Evolutionary conservation across 2,888 invertebrate species (phyloP).

Genomic region (Miltochrista miniata): DNA sequence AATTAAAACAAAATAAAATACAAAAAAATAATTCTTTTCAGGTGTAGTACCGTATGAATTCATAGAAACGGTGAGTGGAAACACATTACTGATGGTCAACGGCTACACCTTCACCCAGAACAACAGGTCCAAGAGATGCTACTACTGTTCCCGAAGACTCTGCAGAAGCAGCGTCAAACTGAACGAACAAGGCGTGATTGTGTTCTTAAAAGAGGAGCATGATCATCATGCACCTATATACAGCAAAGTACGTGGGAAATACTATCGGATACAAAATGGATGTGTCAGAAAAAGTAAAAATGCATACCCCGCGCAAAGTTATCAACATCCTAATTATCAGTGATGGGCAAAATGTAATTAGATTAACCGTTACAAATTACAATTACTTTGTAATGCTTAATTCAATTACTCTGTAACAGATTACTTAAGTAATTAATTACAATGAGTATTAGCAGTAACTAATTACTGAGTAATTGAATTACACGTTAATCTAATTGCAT

Average conservation of each 20-base stretch:
- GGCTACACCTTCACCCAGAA: slow-evolving; percentile 22
- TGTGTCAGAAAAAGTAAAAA: neutral
- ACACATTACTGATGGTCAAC: slow-evolving; percentile 18
- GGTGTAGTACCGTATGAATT: slow-evolving; percentile 2
- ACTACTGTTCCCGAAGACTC: slow-evolving; percentile 32
- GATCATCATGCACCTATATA: slow-evolving; percentile 18
- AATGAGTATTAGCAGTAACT: too few species aligned
- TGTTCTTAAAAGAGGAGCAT: slow-evolving; percentile 16
- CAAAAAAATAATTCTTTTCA: neutral
- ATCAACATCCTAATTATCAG: too few species aligned
- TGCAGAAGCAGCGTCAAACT: slow-evolving; percentile 26
- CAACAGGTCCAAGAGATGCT: slow-evolving; percentile 17
- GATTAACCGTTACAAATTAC: too few species aligned
- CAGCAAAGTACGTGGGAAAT: slow-evolving; percentile 4
- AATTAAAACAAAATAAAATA: too few species aligned
- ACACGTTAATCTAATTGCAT: too few species aligned
- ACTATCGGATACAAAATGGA: slow-evolving; percentile 5
- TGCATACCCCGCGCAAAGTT: neutral
- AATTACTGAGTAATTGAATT: too few species aligned
- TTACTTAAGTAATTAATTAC: too few species aligned
- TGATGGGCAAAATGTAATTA: too few species aligned
- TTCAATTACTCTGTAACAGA: too few species aligned
- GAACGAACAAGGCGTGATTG: slow-evolving; percentile 17
- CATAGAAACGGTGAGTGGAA: slow-evolving; percentile 9
- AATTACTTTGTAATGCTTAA: too few species aligned